Evolutionary conservation across 2,113 vertebrate species (phyloP).

Genomic region (Thymallus thymallus): DNA sequence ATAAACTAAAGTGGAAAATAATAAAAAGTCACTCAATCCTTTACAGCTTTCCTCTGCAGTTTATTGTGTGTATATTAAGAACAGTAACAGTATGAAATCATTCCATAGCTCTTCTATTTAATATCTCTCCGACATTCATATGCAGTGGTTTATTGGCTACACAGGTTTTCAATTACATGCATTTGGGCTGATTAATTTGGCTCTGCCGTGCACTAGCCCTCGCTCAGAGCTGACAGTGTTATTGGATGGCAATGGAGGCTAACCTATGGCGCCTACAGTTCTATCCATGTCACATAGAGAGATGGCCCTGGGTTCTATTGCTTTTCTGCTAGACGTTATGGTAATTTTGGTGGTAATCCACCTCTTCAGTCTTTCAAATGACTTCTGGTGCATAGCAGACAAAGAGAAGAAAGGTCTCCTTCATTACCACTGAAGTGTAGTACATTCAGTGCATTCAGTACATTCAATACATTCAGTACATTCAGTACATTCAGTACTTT

Average conservation of each 20-base stretch:
- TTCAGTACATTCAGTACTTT: too few relatives aligned
- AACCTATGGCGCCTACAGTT: not conserved
- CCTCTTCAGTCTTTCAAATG: constrained; percentile 3
- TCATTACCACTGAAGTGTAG: not conserved
- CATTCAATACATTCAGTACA: too few relatives aligned
- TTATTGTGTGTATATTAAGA: not conserved
- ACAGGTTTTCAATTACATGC: not conserved
- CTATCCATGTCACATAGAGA: not conserved
- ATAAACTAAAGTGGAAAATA: too few relatives aligned
- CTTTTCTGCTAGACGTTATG: not conserved
- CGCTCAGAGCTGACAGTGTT: not conserved
- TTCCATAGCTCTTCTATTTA: not conserved
- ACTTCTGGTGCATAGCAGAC: not conserved
- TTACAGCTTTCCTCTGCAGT: not conserved
- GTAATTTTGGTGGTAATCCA: not conserved
- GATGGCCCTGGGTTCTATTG: not conserved
- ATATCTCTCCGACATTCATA: not conserved
- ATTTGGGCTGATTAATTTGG: constrained; percentile 7
- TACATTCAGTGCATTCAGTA: too few relatives aligned
- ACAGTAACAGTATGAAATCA: not conserved
- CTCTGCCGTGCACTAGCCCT: not conserved
- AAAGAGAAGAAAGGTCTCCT: not conserved
- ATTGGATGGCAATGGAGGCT: constrained; percentile 16
- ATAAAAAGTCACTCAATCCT: too few relatives aligned
- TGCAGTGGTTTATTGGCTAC: constrained; percentile 7